Percentiles rank a stretch among this genome's conserved stretches.
phyloP scores from a whole-genome alignment of 2,888 invertebrate genomes.

The Resseliella maxima region DNA sequence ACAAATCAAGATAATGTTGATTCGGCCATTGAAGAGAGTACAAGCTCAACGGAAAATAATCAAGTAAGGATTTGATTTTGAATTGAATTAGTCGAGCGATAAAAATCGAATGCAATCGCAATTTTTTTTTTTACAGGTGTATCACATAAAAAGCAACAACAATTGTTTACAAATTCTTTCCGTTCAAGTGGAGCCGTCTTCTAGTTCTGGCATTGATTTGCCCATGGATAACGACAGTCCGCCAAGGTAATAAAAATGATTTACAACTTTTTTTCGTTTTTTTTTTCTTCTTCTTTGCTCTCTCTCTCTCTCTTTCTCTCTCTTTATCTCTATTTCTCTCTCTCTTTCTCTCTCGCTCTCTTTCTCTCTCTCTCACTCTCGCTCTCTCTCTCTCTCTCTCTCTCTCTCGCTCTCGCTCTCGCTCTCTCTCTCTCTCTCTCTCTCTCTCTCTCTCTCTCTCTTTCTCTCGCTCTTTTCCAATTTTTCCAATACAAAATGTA shows the following conservation, averaged over 20 bases:
- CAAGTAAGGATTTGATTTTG: constrained; percentile 57
- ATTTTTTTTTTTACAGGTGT: constrained; percentile 59
- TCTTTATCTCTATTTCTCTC: too few relatives aligned
- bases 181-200: constrained; percentile 60
- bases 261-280: not conserved
- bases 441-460: too few relatives aligned
- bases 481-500: too few relatives aligned
- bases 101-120: not conserved
- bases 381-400: too few relatives aligned
- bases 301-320: too few relatives aligned
- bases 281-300: constrained; percentile 10
- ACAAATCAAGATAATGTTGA: constrained; percentile 57
- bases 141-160: constrained; percentile 58
- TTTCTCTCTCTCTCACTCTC: too few relatives aligned
- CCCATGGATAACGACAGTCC: constrained; percentile 59
- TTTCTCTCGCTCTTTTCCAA: too few relatives aligned
- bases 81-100: not conserved
- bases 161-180: constrained; percentile 58
- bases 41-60: constrained; percentile 59
- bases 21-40: constrained; percentile 59
- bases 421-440: too few relatives aligned
- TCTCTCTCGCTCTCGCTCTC: too few relatives aligned
- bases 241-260: constrained; percentile 57
- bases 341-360: too few relatives aligned
- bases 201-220: constrained; percentile 60